Evolutionary conservation across 2,113 vertebrate genomes (phyloP), one percentile per base, ranked within the genome.

Genomic region (Butorides virescens): DNA sequence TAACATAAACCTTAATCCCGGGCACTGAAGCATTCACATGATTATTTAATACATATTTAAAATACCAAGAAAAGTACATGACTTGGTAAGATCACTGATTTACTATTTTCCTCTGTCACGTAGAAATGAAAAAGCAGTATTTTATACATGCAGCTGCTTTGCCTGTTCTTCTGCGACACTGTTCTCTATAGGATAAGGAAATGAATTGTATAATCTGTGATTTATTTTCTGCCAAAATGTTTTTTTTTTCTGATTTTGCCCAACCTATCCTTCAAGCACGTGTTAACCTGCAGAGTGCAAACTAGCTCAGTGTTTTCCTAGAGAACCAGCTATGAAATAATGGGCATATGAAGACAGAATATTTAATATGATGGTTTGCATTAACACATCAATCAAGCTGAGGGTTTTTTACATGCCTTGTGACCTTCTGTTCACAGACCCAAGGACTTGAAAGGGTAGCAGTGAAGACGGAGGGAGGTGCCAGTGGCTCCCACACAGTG

Each of bases 41-140:
- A 79, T 95, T 90, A 71, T 93, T 92, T 95, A 95, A 93, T 82
- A 76, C 95, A 50, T 91, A 29, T 90, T 97, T 97, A 87, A 97
- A 93, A 97, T 97, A 73, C 94, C 96, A 83, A 70, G 93, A 58
- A 87, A 90, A 92, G 58, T 63, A 71, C 66, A 58, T 70, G 80
- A 76, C 94, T 92, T 70, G 50, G 36, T 92, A 81, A 71, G 56
- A 82, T 96, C 86, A 75, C 44, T 17, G 52, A 56, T 75, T 88
- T 93, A 29, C 19, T 81, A 4, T 61, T 92, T 87, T 89, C 15
- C 18, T 76, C 37, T 86, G 50, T 73, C 76, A 36, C 0, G 1
- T 53, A 65, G 9, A 63, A 77, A 37, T 44, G 3, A 61, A 86
- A 85, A 56, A 0, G 0, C 13, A 56, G 4, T 8, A n/a, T 32